Conservation (phyloP, 35 echinoderm and acorn worm genomes). For the Chiridota heheva region DNA sequence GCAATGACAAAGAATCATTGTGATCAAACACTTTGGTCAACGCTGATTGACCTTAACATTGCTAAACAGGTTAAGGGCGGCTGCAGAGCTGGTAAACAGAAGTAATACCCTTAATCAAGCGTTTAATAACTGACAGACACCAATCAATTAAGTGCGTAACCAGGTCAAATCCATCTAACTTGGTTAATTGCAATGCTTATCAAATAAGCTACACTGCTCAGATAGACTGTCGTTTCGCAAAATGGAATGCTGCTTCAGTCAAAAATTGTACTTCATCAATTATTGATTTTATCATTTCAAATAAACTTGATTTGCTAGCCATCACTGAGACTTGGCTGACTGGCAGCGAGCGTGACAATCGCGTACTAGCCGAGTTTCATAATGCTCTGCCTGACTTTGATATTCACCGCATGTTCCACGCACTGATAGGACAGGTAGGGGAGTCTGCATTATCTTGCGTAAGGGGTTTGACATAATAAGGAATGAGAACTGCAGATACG, state of each 20-base stretch:
- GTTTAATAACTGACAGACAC: too few species aligned
- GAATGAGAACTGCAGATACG: slow-evolving; percentile 5
- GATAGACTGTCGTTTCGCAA: too few species aligned
- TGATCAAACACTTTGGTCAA: too few species aligned
- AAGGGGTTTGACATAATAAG: slow-evolving; percentile 40
- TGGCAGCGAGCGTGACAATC: slow-evolving; percentile 27
- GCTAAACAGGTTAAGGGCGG: too few species aligned
- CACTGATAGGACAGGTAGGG: slow-evolving; percentile 24
- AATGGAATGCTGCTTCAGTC: slow-evolving; percentile 48
- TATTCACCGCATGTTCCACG: slow-evolving; percentile 44
- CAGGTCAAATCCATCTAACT: too few species aligned
- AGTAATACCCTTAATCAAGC: too few species aligned
- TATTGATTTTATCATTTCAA: slow-evolving; percentile 39
- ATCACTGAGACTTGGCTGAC: slow-evolving; percentile 63
- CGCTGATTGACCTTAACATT: too few species aligned
- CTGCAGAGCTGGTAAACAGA: too few species aligned
- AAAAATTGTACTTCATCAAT: slow-evolving; percentile 39
- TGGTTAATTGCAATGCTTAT: too few species aligned
- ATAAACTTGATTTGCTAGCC: slow-evolving; percentile 49
- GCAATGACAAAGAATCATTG: too few species aligned
- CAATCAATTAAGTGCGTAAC: too few species aligned
- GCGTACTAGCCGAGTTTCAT: slow-evolving; percentile 35
- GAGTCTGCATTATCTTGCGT: slow-evolving; percentile 52
- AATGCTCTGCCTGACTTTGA: slow-evolving; percentile 44
- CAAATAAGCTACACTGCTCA: too few species aligned